Base-by-base conservation (phyloP, 2,113 vertebrate genomes). In the Alexandromys fortis region DNA sequence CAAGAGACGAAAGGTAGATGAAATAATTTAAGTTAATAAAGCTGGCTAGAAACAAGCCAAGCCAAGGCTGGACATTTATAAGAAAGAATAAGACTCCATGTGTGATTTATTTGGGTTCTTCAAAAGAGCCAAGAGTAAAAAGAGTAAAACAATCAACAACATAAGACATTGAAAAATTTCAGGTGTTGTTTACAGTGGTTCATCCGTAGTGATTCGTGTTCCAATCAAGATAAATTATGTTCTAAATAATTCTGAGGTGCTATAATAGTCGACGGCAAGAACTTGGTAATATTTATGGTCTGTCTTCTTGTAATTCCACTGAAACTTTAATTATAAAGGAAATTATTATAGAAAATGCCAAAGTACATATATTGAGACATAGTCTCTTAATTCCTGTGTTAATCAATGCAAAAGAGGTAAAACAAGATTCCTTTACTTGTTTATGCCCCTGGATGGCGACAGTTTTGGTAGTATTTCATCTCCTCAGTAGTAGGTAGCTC, bases 401-500 rank as follows among this genome's bases (percentile, higher is more conserved):
- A 87, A 61, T 63, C 28, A 93, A 63, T 45, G 4, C n/a, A 95
- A 95, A 75, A 83, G 45, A 82, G 9, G 77, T 3, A 47, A 35
- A 65, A 19, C n/a, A 86, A 81, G 13, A 35, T 47, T 86, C 16
- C 35, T 83, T 63, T 12, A 72, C 12, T 92, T 28, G 2, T 45
- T 52, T 61, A 81, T 83, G 3, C 89, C 45, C 17, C 89, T 47
- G 38, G 61, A 73, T 28, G 28, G 8, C 30, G 45, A 93, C 16
- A 76, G 52, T 67, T 76, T 92, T 81, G 68, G 58, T 63, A 35
- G 5, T 28, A 73, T 94, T 94, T 96, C 47, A 79, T 86, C 19
- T 77, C 73, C 12, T 89, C 4, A 30, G 21, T 73, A 75, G 81
- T 42, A 81, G 75, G 42, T 4, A 33, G 0, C 1, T 85, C 17